Conservation (phyloP, 2,797 vertebrate species). For the Girardinus metallicus region DNA sequence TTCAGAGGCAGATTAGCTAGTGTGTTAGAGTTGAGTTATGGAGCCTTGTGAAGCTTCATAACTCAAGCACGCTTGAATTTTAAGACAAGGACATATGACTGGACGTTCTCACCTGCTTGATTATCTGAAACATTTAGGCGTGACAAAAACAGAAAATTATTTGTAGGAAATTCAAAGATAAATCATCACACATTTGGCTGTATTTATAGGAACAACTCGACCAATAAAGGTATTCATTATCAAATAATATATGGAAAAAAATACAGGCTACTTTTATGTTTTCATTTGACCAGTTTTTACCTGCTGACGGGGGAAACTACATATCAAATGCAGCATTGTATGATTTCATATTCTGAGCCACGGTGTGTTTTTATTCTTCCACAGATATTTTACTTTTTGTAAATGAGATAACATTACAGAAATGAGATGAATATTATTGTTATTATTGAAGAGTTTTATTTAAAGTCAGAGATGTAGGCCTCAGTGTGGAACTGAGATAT, state of each 20-base stretch:
- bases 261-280: conserved; percentile 48
- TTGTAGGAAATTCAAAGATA: conserved; percentile 31
- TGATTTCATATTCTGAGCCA: conserved; percentile 78
- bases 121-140: neutral
- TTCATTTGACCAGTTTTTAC: conserved; percentile 49
- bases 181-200: conserved; percentile 43
- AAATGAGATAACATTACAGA: conserved; percentile 90
- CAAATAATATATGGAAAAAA: conserved; percentile 52
- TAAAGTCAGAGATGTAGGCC: conserved; percentile 80
- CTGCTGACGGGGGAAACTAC: conserved; percentile 48
- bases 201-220: conserved; percentile 48
- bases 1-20: neutral
- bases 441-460: conserved; percentile 90
- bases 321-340: conserved; percentile 65
- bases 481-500: conserved; percentile 68
- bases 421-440: conserved; percentile 84
- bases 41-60: neutral
- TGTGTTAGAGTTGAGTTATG: neutral
- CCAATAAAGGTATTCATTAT: conserved; percentile 50
- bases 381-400: conserved; percentile 84
- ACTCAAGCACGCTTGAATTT: neutral
- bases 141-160: conserved; percentile 25
- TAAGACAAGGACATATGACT: neutral
- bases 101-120: conserved; percentile 13
- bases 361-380: conserved; percentile 58